Evolutionary conservation across 2,888 invertebrate species (phyloP), one percentile per base, ranked within the genome.

Genomic region (Allacma fusca): DNA sequence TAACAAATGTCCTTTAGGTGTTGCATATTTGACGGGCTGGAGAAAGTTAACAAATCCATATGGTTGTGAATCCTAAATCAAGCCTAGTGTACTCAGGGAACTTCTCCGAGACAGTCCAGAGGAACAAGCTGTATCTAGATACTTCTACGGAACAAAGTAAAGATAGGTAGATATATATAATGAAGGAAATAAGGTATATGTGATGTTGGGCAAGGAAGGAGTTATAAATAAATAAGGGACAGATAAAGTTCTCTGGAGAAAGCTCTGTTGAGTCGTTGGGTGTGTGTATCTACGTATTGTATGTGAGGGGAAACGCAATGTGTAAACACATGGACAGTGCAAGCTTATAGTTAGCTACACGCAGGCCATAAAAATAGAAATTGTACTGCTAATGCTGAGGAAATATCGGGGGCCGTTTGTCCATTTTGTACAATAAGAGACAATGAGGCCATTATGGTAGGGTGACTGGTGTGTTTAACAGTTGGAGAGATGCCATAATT

Each of bases 401-500:
- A 28, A 29, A 28, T 5, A 28, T 28, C 26, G 29, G 28, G 67
- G n/a, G 67, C 29, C 65, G 65, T 28, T 19, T 65, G 65, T 65
- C 65, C 65, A 24, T 65, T 65, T 65, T 28, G 65, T n/a, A 65
- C 24, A 50, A 50, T 50, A 50, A 50, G 65, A 65, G 29, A 28
- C 28, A 71, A 71, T 73, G 73, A 62, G 62, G 64, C 65, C 65
- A 62, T 65, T 65, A 64, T 65, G 62, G 50, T 21, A 28, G 65
- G 40, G 73, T 73, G 43, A 64, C 68, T 67, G 75, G 68, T 75
- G 65, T 75, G 64, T 67, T 73, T 73, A 73, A 75, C 59, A 69
- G 75, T 40, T 29, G 57, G 68, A 50, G 57, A 68, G 68, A 68
- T 57, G 23, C 75, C 69, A 75, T 75, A 75, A 75, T 75, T 75